A percentile compares a stretch with the other conserved stretches of the same genome.
Conservation (phyloP, 2,888 invertebrate genomes). For the Odontomyia ornata region DNA sequence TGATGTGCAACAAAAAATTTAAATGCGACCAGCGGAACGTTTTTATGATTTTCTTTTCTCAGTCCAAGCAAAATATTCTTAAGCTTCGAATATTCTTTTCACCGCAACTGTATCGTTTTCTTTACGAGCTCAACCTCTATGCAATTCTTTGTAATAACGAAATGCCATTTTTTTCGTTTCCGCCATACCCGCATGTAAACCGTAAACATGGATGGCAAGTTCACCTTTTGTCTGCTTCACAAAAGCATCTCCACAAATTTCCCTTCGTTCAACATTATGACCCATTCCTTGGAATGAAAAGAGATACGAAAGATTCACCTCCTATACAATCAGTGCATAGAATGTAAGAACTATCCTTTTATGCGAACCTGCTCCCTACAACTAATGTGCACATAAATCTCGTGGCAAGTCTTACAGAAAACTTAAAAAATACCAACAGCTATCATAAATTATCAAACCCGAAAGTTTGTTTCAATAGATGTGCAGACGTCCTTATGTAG, state of each 20-base stretch:
- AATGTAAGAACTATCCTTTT: conserved; percentile 45
- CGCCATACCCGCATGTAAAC: conserved; percentile 16
- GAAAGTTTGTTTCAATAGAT: conserved; percentile 39
- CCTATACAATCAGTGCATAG: conserved; percentile 29
- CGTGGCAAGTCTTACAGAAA: conserved; percentile 47
- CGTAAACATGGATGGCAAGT: conserved; percentile 37
- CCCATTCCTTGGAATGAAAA: conserved; percentile 4
- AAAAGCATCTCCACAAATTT: conserved; percentile 48
- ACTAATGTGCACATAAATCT: conserved; percentile 50
- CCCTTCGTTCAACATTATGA: conserved; percentile 34
- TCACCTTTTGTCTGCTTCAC: conserved; percentile 49
- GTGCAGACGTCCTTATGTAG: background rate
- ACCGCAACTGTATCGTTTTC: no score
- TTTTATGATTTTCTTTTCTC: no score
- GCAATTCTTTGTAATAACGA: conserved; percentile 24
- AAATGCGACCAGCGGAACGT: no score
- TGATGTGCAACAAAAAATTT: no score
- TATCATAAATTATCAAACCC: conserved; percentile 47
- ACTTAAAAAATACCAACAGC: conserved; percentile 46
- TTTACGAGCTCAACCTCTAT: background rate
- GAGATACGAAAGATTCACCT: conserved; percentile 31
- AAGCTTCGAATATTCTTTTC: no score
- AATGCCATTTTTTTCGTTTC: conserved; percentile 33
- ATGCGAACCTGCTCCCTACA: conserved; percentile 47
- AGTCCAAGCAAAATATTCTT: no score